phyloP scores from a whole-genome alignment of 2,797 vertebrate species.

The Simalia tracyae region DNA sequence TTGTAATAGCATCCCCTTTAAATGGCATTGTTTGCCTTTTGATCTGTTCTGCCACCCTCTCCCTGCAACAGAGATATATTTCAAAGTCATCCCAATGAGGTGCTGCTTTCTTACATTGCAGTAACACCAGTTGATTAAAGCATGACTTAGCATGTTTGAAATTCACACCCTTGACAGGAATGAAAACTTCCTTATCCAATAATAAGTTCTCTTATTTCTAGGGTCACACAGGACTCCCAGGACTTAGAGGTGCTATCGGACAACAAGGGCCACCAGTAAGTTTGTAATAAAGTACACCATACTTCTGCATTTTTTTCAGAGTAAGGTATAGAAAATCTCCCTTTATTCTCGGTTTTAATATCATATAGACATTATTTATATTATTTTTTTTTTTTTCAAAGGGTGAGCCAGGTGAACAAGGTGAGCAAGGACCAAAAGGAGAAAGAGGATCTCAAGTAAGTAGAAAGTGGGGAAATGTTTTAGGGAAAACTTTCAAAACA shows the following conservation, averaged over 20 bases:
- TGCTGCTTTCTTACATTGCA: background rate
- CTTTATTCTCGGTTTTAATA: background rate
- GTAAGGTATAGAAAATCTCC: background rate
- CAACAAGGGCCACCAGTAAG: conserved; percentile 89
- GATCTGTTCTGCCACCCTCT: background rate
- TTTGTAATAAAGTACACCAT: conserved; percentile 35
- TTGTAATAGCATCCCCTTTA: background rate
- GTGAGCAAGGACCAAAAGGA: conserved; percentile 83
- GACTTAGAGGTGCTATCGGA: conserved; percentile 84
- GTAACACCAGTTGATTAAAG: background rate
- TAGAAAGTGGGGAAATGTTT: conserved; percentile 46
- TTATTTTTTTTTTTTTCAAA: conserved; percentile 64
- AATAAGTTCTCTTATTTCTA: conserved; percentile 67
- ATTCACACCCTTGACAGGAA: background rate
- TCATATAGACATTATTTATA: conserved; percentile 28
- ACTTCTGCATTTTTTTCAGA: background rate
- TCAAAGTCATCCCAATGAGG: background rate
- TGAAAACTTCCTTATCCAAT: background rate
- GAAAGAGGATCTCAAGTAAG: conserved; percentile 83
- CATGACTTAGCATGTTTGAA: background rate
- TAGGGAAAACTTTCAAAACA: background rate
- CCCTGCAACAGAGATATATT: background rate
- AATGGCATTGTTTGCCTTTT: background rate
- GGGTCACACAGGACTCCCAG: conserved; percentile 82
- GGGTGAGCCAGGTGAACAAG: conserved; percentile 83